These are phyloP conservation scores for Acanthurus lineatus DNA, from an alignment of 2,797 vertebrate genomes.

Conservation along the genomic window DNA sequence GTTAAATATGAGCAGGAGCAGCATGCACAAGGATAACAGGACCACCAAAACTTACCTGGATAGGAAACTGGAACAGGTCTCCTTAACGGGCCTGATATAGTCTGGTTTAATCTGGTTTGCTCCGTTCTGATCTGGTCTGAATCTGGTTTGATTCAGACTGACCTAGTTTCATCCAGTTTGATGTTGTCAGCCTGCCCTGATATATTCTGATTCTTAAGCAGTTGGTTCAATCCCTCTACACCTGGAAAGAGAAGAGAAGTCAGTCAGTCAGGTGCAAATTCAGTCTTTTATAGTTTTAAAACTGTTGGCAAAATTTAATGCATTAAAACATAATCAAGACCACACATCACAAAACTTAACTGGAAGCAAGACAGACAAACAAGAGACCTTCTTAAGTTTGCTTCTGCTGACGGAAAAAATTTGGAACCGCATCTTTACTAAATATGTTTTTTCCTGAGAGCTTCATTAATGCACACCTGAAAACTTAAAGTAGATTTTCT, in stretches of 20 bases:
- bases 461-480: not conserved
- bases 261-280: constrained; percentile 5
- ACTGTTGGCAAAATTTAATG: not conserved
- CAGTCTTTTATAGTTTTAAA: not conserved
- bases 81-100: constrained; percentile 47
- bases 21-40: not conserved
- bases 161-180: constrained; percentile 57
- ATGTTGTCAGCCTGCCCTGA: constrained; percentile 27
- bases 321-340: not conserved
- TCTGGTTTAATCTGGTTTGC: constrained; percentile 55
- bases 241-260: constrained; percentile 45
- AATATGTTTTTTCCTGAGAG: constrained; percentile 1
- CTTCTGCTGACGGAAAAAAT: constrained; percentile 7
- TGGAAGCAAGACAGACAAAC: not conserved
- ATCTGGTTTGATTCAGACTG: constrained; percentile 31
- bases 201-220: constrained; percentile 52
- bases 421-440: not conserved
- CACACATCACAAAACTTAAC: not conserved
- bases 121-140: constrained; percentile 48
- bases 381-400: not conserved
- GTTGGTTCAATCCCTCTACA: constrained; percentile 23
- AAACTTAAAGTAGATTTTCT: not conserved
- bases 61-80: constrained; percentile 75
- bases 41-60: constrained; percentile 68
- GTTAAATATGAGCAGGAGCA: constrained; percentile 36